Conservation (phyloP, 2,797 vertebrate species). For the Phataginus tetradactyla region DNA sequence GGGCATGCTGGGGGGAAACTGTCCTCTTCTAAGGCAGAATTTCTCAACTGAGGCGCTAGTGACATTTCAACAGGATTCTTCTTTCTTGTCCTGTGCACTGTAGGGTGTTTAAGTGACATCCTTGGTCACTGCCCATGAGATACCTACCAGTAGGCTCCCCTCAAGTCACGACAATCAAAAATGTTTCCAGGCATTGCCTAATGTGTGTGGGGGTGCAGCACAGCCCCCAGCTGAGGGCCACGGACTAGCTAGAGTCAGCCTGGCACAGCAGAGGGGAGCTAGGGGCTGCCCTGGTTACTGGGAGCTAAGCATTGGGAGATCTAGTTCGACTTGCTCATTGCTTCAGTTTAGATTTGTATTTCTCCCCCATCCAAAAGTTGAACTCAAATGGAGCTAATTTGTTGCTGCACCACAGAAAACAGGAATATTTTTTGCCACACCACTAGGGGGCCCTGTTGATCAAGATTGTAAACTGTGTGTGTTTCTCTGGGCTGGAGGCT, state of each 20-base stretch:
- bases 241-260: background rate
- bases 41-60: background rate
- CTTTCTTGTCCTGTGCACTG: background rate
- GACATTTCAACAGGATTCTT: background rate
- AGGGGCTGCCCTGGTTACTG: fast-evolving
- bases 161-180: background rate
- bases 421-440: background rate
- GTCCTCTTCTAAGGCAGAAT: background rate
- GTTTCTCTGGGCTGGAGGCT: background rate
- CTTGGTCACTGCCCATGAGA: background rate
- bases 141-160: background rate
- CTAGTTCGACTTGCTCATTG: background rate
- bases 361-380: background rate
- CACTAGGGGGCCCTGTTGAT: background rate
- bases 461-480: background rate
- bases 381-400: background rate
- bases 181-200: background rate
- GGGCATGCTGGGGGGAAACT: background rate
- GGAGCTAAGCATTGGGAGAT: background rate
- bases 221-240: background rate
- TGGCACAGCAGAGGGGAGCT: background rate
- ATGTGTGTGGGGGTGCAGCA: background rate
- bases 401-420: background rate
- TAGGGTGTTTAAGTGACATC: background rate
- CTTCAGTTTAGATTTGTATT: background rate